Evolutionary conservation across 92 coral and sea anemone genomes (phyloP).

Genomic region (Desmophyllum pertusum): DNA sequence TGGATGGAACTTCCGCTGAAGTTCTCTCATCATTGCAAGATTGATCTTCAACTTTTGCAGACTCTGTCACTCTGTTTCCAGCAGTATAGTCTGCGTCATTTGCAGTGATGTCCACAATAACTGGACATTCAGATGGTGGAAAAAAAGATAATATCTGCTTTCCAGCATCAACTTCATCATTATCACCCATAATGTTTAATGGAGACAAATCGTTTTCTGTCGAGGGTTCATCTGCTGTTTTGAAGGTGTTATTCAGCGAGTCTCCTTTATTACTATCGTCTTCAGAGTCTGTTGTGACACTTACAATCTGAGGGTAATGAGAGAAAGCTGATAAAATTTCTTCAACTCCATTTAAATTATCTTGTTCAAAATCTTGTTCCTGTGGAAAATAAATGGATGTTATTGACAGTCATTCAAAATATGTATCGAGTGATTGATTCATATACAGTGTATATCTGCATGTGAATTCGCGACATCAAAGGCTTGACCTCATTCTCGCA

Average conservation of each 20-base stretch:
- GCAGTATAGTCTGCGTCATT: background rate
- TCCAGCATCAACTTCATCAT: conserved; percentile 22
- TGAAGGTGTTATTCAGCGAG: conserved; percentile 1
- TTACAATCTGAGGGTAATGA: conserved; percentile 28
- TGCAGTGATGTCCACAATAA: conserved; percentile 22
- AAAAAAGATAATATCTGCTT: conserved; percentile 24
- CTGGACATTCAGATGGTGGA: conserved; percentile 43
- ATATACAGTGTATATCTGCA: background rate
- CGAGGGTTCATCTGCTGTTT: background rate
- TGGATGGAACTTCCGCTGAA: background rate
- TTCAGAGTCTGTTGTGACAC: conserved; percentile 46
- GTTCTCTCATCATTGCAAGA: background rate
- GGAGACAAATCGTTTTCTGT: background rate
- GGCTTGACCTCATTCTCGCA: too few species aligned
- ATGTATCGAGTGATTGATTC: background rate
- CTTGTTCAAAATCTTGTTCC: background rate
- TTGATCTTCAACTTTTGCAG: background rate
- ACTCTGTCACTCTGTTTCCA: background rate
- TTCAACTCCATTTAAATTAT: background rate
- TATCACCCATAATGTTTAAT: conserved; percentile 5
- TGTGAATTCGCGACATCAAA: too few species aligned
- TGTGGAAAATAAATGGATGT: background rate
- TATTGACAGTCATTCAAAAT: background rate
- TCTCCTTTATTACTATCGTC: conserved; percentile 45
- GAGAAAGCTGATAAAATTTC: conserved; percentile 43